phyloP scores from a whole-genome alignment of 92 coral and sea anemone genomes.

The Parazoanthus darwini region DNA sequence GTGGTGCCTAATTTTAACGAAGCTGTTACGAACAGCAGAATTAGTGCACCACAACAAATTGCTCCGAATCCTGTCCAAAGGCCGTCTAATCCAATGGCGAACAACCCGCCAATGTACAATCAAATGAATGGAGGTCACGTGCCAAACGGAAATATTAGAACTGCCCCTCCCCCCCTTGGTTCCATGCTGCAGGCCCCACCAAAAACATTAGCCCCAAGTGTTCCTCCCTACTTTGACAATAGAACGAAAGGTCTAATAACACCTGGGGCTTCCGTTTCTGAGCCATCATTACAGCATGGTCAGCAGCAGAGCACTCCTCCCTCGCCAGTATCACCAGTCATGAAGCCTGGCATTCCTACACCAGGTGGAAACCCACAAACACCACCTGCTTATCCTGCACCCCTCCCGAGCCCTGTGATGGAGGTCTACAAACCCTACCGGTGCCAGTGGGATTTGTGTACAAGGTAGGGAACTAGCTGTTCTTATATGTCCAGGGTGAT shows the following conservation, averaged over 20 bases:
- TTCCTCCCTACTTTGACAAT: conserved; percentile 53
- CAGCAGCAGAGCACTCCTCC: conserved; percentile 52
- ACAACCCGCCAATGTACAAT: conserved; percentile 9
- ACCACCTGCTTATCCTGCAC: conserved; percentile 28
- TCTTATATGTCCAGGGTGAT: too few relatives aligned
- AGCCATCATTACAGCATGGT: conserved; percentile 52
- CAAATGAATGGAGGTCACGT: conserved; percentile 30
- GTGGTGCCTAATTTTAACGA: background rate
- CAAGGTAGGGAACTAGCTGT: conserved; percentile 50
- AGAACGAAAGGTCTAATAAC: conserved; percentile 64
- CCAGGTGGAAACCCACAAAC: conserved; percentile 26
- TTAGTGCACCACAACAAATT: background rate
- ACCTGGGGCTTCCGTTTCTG: conserved; percentile 60
- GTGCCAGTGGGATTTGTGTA: conserved; percentile 77
- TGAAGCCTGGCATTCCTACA: conserved; percentile 25
- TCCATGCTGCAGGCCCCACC: conserved; percentile 6
- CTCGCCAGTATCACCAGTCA: conserved; percentile 41
- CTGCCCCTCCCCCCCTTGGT: conserved; percentile 15
- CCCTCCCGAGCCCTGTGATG: conserved; percentile 43
- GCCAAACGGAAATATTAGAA: background rate
- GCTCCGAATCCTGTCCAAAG: conserved; percentile 25
- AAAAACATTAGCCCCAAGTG: conserved; percentile 46
- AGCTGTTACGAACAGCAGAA: conserved; percentile 7
- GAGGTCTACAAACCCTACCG: conserved; percentile 66
- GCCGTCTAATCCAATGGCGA: background rate